Conservation (phyloP, 2,888 invertebrate genomes). For the Theristus sp. region DNA sequence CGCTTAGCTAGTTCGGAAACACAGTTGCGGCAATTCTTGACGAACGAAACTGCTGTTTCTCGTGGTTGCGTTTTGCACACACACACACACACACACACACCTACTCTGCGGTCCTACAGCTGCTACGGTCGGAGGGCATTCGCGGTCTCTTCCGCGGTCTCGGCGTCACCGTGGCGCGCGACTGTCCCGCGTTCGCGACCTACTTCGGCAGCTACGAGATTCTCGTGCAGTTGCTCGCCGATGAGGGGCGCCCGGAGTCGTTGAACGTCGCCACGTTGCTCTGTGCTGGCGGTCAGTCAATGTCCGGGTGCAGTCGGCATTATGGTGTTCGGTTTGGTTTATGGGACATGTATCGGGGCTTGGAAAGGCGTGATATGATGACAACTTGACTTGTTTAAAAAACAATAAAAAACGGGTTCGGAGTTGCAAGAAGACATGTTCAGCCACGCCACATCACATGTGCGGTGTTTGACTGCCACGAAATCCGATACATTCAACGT, state of each 20-base stretch:
- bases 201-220: conserved; percentile 69
- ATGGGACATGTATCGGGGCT: no score
- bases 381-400: no score
- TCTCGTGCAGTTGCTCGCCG: conserved; percentile 22
- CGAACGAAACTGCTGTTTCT: no score
- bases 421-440: no score
- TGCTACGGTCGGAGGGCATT: conserved; percentile 40
- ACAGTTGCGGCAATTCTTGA: no score
- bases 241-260: conserved; percentile 17
- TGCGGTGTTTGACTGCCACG: no score
- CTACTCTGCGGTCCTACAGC: conserved; percentile 14
- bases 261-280: conserved; percentile 49
- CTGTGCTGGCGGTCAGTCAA: conserved; percentile 50
- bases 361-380: not conserved
- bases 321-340: no score
- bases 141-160: conserved; percentile 55
- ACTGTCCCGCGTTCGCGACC: conserved; percentile 61
- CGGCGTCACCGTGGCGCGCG: conserved; percentile 52
- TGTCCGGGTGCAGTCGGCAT: no score
- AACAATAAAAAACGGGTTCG: no score
- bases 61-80: conserved; percentile 23
- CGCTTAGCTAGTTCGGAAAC: no score
- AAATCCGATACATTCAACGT: no score
- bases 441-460: no score
- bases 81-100: not conserved